These are phyloP conservation scores for Gari tellinella DNA, from an alignment of 2,888 invertebrate species.

Conservation along the genomic window DNA sequence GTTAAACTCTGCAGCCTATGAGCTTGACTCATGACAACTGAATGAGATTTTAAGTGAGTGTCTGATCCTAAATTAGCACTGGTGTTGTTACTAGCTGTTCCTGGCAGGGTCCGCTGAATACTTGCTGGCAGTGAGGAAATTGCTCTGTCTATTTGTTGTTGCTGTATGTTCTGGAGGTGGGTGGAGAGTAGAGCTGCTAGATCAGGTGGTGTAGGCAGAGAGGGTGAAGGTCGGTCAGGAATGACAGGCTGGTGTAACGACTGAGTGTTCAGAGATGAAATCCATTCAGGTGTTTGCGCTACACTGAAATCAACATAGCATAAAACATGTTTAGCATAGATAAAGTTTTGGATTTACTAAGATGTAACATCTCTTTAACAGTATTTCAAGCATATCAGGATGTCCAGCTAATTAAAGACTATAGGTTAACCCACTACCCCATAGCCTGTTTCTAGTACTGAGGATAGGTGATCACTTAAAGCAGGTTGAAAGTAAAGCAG, in stretches of 20 bases:
- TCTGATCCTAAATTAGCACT: background rate
- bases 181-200: slow-evolving; percentile 37
- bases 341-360: too few relatives aligned
- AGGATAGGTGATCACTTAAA: too few relatives aligned
- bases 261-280: slow-evolving; percentile 29
- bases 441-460: too few relatives aligned
- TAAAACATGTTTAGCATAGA: too few relatives aligned
- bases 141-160: slow-evolving; percentile 15
- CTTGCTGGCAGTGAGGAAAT: slow-evolving; percentile 1
- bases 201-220: slow-evolving; percentile 34
- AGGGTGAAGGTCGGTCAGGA: slow-evolving; percentile 10
- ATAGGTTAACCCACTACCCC: too few relatives aligned
- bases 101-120: slow-evolving; percentile 2
- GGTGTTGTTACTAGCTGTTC: slow-evolving; percentile 24
- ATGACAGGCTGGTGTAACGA: background rate
- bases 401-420: too few relatives aligned
- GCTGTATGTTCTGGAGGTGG: slow-evolving; percentile 40
- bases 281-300: slow-evolving; percentile 41
- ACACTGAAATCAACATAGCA: too few relatives aligned
- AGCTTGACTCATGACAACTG: background rate
- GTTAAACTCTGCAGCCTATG: background rate
- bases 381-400: too few relatives aligned
- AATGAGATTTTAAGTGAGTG: background rate
- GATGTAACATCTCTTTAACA: too few relatives aligned
- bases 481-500: too few relatives aligned